These are phyloP conservation scores for Dolichoris vasculosae DNA, from an alignment of 1,140 invertebrate species.

Conservation along the genomic window DNA sequence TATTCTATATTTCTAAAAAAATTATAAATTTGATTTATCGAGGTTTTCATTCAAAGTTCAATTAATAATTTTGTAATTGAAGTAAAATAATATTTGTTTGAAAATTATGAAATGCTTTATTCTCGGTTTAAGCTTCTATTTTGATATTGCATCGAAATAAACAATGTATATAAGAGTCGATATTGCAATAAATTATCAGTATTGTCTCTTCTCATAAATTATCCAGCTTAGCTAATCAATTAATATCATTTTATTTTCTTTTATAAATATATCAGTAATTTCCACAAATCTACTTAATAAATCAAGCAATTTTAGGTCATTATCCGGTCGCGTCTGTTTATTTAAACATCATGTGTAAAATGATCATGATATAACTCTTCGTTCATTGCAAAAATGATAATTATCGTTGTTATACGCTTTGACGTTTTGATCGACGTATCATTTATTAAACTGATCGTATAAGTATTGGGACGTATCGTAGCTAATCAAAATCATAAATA, in stretches of 20 bases:
- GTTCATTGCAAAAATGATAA: slow-evolving; percentile 15
- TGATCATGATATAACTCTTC: background rate
- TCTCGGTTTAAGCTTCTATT: background rate
- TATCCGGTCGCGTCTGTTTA: background rate
- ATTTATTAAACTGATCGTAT: slow-evolving; percentile 1
- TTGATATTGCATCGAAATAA: background rate
- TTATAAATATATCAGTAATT: background rate
- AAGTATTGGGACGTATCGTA: background rate
- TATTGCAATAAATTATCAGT: background rate
- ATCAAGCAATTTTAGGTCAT: background rate
- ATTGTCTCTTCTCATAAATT: background rate
- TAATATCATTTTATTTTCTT: background rate
- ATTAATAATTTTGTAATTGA: too few relatives aligned
- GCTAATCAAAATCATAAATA: too few relatives aligned
- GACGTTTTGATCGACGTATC: slow-evolving; percentile 19
- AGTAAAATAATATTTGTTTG: too few relatives aligned
- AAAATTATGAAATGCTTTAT: background rate
- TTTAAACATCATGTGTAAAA: slow-evolving; percentile 18
- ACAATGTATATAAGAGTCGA: background rate
- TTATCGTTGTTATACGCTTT: slow-evolving; percentile 14
- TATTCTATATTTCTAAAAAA: background rate
- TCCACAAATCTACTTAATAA: slow-evolving; percentile 1
- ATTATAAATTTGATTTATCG: background rate
- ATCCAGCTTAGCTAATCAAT: background rate
- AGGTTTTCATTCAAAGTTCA: too few relatives aligned